Conservation (phyloP, 2,113 vertebrate genomes). For the Nanorana parkeri region DNA sequence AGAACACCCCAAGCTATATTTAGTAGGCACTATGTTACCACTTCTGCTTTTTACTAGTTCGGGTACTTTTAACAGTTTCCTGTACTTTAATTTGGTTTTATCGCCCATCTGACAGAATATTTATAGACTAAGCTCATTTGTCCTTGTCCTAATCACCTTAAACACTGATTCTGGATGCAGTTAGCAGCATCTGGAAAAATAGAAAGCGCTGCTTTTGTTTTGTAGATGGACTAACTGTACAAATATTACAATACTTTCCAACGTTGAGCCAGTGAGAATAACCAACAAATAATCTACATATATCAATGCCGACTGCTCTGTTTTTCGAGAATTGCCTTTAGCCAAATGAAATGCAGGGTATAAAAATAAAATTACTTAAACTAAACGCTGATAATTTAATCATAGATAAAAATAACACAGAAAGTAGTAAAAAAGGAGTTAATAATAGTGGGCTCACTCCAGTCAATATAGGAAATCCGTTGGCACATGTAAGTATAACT, state of each 20-base stretch:
- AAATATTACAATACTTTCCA: not conserved
- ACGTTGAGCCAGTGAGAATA: too few species aligned
- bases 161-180: not conserved
- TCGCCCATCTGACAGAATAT: slow-evolving; percentile 50
- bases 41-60: slow-evolving; percentile 24
- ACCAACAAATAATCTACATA: too few species aligned
- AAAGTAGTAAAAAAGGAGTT: too few species aligned
- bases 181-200: slow-evolving; percentile 36
- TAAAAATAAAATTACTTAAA: too few species aligned
- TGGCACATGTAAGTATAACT: too few species aligned
- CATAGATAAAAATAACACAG: too few species aligned
- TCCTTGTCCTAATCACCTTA: slow-evolving; percentile 9
- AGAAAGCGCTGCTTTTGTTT: not conserved
- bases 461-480: too few species aligned
- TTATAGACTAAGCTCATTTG: not conserved
- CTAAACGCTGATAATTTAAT: too few species aligned
- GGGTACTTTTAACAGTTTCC: slow-evolving; percentile 12
- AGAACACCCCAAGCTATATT: slow-evolving; percentile 17
- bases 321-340: too few species aligned
- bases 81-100: slow-evolving; percentile 46
- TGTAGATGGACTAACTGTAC: not conserved
- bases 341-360: too few species aligned
- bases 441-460: too few species aligned
- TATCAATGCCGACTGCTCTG: too few species aligned
- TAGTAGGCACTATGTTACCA: slow-evolving; percentile 3